Base-by-base conservation (phyloP, 2,888 invertebrate genomes). In the Callosobruchus maculatus region DNA sequence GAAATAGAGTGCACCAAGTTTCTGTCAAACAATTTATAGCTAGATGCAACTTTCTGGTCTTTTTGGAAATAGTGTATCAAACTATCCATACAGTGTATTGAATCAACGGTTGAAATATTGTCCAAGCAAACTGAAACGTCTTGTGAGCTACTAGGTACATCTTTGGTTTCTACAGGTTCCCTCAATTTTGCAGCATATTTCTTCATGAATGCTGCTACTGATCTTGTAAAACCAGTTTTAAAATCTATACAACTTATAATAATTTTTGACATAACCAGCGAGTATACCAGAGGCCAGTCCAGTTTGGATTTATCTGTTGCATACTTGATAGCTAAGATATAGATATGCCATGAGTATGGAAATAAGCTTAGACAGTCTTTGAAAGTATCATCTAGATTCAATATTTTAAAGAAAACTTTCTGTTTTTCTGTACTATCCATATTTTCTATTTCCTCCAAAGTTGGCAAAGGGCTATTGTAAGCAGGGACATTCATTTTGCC, bases 1-100 rank as follows among this genome's bases (percentile, higher is more conserved):
- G 92, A 90, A 84, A 92, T 92, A 5, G 87, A 86, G 80, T 93
- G 93, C 78, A 93, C 89, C 77, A 89, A 88, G 72, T 85, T 88
- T 0, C 86, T 81, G 79, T 91, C 89, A 84, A 90, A 93, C 74
- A 88, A 87, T 81, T 89, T 91, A 0, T 89, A 88, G 79, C 88
- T 90, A 26, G 30, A 75, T 77, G 84, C 85, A 73, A 92, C 86
- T 81, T 89, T 90, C 7, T 87, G 85, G 82, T 91, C 89, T 71
- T 91, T 86, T 82, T 90, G 88, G 84, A 92, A 92, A 84, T 90
- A 90, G 74, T 88, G 86, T 71, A 92, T 83, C 22, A 93, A 87
- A 74, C 88, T 88, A 80, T 89, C 88, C n/a, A 91, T 89, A 21
- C 90, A 90, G 72, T 90, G 77, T 22, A 92, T 82, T 82, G 91